Conservation (phyloP, 2,113 vertebrate species). For the Desmodus rotundus region DNA sequence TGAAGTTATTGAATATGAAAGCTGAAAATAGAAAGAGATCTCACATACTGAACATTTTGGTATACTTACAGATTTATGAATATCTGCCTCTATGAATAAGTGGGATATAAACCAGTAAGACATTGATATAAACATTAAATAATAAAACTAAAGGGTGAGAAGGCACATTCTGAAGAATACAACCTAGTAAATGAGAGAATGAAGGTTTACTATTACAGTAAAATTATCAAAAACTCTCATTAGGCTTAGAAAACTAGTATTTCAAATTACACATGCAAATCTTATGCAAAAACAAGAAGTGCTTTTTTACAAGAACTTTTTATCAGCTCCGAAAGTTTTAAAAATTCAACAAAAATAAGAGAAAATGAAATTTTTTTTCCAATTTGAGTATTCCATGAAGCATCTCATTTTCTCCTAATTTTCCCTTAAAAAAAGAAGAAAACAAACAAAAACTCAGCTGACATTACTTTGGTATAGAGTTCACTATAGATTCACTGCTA, state of each 20-base stretch:
- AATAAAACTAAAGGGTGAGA: not conserved
- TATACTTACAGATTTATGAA: not conserved
- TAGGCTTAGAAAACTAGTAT: slow-evolving; percentile 12
- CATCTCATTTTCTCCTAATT: not conserved
- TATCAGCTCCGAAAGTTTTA: not conserved
- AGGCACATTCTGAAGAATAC: slow-evolving; percentile 31
- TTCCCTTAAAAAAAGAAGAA: not conserved
- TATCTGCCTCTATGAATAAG: not conserved
- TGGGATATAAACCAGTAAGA: not conserved
- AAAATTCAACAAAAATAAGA: not conserved
- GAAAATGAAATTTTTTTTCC: slow-evolving; percentile 9
- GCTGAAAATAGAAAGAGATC: not conserved
- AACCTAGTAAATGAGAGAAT: not conserved
- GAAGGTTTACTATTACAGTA: not conserved
- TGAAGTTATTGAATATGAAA: slow-evolving; percentile 10
- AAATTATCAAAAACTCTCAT: slow-evolving; percentile 2
- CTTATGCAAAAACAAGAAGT: not conserved
- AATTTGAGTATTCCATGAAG: not conserved
- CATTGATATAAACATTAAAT: not conserved
- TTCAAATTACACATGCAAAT: not conserved
- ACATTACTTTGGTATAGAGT: not conserved
- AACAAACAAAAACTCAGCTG: not conserved
- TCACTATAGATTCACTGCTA: not conserved
- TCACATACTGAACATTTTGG: not conserved
- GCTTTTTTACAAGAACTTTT: not conserved